Conservation (phyloP, 2,888 invertebrate genomes). For the Caprella mutica region DNA sequence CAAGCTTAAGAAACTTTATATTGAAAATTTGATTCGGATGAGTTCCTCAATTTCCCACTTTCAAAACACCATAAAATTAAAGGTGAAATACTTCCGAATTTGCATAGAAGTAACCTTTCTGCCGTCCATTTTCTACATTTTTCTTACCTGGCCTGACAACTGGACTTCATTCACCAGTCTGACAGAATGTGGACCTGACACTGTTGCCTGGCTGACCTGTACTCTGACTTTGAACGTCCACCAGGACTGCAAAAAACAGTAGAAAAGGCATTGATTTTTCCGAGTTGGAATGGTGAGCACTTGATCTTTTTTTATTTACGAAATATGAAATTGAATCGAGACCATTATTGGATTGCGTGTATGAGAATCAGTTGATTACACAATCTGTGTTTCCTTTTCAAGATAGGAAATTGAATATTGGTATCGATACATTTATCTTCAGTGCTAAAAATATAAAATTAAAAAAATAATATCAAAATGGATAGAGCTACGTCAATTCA, state of each 20-base stretch:
- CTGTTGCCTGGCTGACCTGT: constrained; percentile 52
- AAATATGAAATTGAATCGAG: no score
- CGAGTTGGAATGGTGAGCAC: no score
- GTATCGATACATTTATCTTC: constrained; percentile 2
- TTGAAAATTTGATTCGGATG: no score
- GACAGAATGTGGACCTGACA: constrained; percentile 50
- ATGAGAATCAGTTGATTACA: no score
- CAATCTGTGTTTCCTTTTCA: no score
- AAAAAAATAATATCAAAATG: background rate
- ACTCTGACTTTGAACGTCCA: constrained; percentile 44
- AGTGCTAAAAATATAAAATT: background rate
- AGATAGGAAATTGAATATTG: constrained; percentile 1
- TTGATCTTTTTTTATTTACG: no score
- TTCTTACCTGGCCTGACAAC: constrained; percentile 36
- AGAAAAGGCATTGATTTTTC: no score
- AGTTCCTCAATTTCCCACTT: no score
- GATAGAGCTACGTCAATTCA: background rate
- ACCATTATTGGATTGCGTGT: no score
- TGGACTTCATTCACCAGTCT: constrained; percentile 49
- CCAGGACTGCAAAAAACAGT: constrained; percentile 21
- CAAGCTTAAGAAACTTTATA: no score
- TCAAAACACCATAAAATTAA: background rate
- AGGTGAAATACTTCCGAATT: background rate
- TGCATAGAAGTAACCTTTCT: background rate
- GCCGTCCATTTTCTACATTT: no score